phyloP scores from a whole-genome alignment of 2,888 invertebrate genomes.

The Pachycephus smyrnensis region DNA sequence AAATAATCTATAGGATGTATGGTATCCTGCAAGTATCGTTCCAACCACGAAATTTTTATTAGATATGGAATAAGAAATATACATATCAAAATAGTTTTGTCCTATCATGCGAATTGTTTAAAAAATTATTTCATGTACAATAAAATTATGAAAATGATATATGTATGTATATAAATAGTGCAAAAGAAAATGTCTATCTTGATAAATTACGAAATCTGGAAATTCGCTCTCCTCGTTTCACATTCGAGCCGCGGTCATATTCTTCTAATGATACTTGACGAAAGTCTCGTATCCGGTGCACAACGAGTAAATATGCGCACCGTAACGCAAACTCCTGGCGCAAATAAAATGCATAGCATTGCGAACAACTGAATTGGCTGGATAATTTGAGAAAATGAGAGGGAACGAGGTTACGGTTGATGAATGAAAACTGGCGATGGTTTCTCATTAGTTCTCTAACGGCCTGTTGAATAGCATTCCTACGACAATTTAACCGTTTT shows the following conservation, averaged over 20 bases:
- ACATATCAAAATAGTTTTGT: neutral
- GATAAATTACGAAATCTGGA: neutral
- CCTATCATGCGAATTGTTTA: neutral
- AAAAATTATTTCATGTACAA: neutral
- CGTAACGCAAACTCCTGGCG: neutral
- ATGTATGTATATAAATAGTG: neutral
- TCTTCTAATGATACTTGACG: neutral
- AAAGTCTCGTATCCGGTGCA: neutral
- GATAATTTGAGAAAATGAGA: neutral
- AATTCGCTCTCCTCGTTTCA: neutral
- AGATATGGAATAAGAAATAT: neutral
- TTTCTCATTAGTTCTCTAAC: neutral
- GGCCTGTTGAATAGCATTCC: neutral
- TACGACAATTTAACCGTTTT: neutral
- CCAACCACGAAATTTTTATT: neutral
- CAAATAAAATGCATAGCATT: neutral
- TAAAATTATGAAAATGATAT: neutral
- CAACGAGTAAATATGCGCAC: neutral
- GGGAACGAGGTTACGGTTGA: conserved; percentile 4
- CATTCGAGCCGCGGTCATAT: neutral
- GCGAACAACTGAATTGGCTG: conserved; percentile 5
- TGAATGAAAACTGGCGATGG: neutral
- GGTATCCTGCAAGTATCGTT: neutral
- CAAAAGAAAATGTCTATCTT: neutral
- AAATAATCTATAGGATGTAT: neutral